Percentiles rank a stretch among this genome's conserved stretches.
Conservation (phyloP, 2,113 vertebrate genomes). For the Oryctolagus cuniculus region mOryCun1.1 NC_091441.1:89713501-89714000, state of each 20-base stretch:
- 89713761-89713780: slow-evolving; percentile 60
- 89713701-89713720: slow-evolving; percentile 63
- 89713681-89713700: slow-evolving; percentile 65
- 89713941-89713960: not conserved
- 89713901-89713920: not conserved
- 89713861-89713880: slow-evolving; percentile 23
- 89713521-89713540: slow-evolving; percentile 38
- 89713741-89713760: slow-evolving; percentile 70
- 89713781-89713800: slow-evolving; percentile 78
- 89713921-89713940: not conserved
- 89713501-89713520: not conserved
- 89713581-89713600: slow-evolving; percentile 33
- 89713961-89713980: not conserved
- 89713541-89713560: not conserved
- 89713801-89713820: slow-evolving; percentile 67
- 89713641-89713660: slow-evolving; percentile 77
- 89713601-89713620: slow-evolving; percentile 70
- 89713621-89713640: slow-evolving; percentile 49
- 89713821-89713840: slow-evolving; percentile 47
- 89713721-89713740: slow-evolving; percentile 78
- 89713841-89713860: slow-evolving; percentile 40
- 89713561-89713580: slow-evolving; percentile 41
- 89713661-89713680: slow-evolving; percentile 76
- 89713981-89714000: not conserved
- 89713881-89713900: slow-evolving; percentile 48